Percentiles rank a stretch among this genome's conserved stretches.
These are phyloP conservation scores for Cheilinus undulatus DNA, from an alignment of 2,113 vertebrate genomes.

Conservation along the genomic window DNA sequence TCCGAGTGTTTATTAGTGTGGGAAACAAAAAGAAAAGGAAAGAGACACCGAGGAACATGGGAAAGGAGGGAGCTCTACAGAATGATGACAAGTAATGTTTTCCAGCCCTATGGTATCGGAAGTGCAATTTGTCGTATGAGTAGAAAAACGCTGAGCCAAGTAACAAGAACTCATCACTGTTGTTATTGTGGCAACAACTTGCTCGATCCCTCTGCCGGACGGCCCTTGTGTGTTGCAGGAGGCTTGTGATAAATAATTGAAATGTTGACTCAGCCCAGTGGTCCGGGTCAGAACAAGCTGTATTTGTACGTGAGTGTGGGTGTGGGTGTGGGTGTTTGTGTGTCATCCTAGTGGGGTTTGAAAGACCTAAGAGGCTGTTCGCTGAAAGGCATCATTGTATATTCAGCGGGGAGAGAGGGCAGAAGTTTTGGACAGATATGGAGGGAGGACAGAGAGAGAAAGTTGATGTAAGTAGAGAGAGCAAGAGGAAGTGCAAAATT, in stretches of 20 bases:
- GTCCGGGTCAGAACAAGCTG: slow-evolving; percentile 64
- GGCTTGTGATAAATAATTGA: slow-evolving; percentile 75
- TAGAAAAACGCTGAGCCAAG: slow-evolving; percentile 53
- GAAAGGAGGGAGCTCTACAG: slow-evolving; percentile 17
- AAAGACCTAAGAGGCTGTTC: slow-evolving; percentile 47
- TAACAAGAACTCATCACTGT: slow-evolving; percentile 61
- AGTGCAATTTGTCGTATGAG: slow-evolving; percentile 64
- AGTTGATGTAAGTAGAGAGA: slow-evolving; percentile 3
- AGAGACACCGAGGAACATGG: not conserved
- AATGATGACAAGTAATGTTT: slow-evolving; percentile 62
- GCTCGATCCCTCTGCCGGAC: slow-evolving; percentile 53
- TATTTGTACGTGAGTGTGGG: slow-evolving; percentile 25
- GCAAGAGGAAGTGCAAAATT: slow-evolving; percentile 62
- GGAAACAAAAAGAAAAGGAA: not conserved
- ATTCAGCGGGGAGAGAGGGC: slow-evolving; percentile 39
- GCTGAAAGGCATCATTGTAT: slow-evolving; percentile 52
- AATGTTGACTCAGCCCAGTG: slow-evolving; percentile 73
- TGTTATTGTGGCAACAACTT: slow-evolving; percentile 59
- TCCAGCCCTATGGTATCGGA: slow-evolving; percentile 39
- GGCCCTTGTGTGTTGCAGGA: slow-evolving; percentile 33
- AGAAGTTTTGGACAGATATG: slow-evolving; percentile 55
- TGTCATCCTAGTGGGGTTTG: slow-evolving; percentile 39
- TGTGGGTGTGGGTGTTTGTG: slow-evolving; percentile 13
- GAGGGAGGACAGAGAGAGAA: not conserved
- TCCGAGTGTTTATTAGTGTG: slow-evolving; percentile 18